These are phyloP conservation scores for Trachelus iudaicus DNA, from an alignment of 2,888 invertebrate species.

Conservation along the genomic window DNA sequence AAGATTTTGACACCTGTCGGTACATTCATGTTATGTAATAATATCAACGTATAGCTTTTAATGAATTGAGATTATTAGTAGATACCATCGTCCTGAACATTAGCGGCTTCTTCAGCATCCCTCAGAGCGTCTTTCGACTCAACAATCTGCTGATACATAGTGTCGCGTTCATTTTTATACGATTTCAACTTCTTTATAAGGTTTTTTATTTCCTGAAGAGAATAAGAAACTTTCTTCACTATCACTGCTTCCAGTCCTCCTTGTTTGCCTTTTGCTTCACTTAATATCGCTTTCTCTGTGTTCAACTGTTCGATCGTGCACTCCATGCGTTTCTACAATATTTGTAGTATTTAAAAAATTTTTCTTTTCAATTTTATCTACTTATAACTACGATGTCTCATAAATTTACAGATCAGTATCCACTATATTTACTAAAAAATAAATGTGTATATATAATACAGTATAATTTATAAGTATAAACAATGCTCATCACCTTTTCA, in stretches of 20 bases:
- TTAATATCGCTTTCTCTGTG: conserved; percentile 11
- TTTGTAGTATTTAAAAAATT: too few species aligned
- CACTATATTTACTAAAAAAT: not conserved
- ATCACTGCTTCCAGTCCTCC: conserved; percentile 11
- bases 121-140: conserved; percentile 28
- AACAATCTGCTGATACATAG: conserved; percentile 26
- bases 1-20: not conserved
- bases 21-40: not conserved
- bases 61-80: not conserved
- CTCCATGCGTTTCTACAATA: conserved; percentile 10
- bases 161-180: conserved; percentile 35
- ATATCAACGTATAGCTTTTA: not conserved
- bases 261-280: conserved; percentile 6
- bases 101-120: conserved; percentile 25
- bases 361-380: not conserved
- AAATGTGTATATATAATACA: not conserved
- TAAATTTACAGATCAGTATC: not conserved
- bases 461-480: not conserved
- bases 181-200: conserved; percentile 35
- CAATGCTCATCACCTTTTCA: conserved; percentile 9
- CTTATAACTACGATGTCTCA: not conserved
- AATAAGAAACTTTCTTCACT: conserved; percentile 10
- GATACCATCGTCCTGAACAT: conserved; percentile 28
- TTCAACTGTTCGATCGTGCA: conserved; percentile 10
- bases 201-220: conserved; percentile 28